Percentiles rank a stretch among this genome's conserved stretches.
Evolutionary conservation across 2,888 invertebrate species (phyloP).

Genomic region (Trypoxylon attenuatum): DNA sequence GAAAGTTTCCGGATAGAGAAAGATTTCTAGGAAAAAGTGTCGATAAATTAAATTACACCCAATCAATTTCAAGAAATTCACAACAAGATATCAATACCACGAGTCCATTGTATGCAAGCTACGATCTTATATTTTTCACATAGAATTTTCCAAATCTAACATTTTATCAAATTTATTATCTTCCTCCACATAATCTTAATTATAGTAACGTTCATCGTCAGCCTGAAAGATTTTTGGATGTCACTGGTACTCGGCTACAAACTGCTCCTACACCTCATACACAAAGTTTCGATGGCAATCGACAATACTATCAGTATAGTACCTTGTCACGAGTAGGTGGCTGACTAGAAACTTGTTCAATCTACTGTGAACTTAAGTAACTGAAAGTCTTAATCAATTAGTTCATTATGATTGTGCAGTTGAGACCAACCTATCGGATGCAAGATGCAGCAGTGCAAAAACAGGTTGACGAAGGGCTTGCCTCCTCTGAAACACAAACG

Average conservation of each 20-base stretch:
- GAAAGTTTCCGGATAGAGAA: conserved; percentile 26
- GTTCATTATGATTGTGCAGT: conserved; percentile 16
- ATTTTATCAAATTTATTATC: too few species aligned
- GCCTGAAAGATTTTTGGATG: conserved; percentile 35
- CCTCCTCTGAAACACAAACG: conserved; percentile 30
- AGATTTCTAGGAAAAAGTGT: conserved; percentile 11
- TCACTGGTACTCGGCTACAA: conserved; percentile 26
- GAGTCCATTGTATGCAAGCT: too few species aligned
- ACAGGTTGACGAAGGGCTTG: conserved; percentile 20
- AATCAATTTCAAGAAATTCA: too few species aligned
- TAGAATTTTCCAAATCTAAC: too few species aligned
- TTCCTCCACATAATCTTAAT: too few species aligned
- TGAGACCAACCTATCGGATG: conserved; percentile 20
- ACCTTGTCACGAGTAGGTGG: conserved; percentile 23
- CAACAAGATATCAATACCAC: too few species aligned
- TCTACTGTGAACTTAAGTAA: too few species aligned
- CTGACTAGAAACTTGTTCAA: too few species aligned
- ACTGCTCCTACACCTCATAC: conserved; percentile 17
- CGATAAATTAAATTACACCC: too few species aligned
- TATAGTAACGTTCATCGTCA: conserved; percentile 37
- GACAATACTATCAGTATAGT: neutral
- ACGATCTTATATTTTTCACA: too few species aligned
- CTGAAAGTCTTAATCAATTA: too few species aligned
- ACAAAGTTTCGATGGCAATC: conserved; percentile 3
- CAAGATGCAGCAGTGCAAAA: conserved; percentile 31